Evolutionary conservation across 1,140 invertebrate genomes (phyloP).

Genomic region (Drosophila ogumai): DNA sequence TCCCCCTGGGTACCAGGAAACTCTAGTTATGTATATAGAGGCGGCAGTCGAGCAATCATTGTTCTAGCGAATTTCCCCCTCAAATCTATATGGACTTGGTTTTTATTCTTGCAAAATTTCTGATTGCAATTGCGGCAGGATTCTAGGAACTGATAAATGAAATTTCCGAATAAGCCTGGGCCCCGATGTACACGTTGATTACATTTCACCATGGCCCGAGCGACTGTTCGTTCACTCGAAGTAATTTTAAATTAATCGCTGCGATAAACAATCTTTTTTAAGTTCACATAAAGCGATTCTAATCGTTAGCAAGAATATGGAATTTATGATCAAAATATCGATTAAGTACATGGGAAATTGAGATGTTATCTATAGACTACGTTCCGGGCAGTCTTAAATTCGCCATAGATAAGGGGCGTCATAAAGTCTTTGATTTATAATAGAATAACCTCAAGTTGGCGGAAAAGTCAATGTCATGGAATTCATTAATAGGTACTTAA

Average conservation of each 20-base stretch:
- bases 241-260: slow-evolving; percentile 25
- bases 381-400: not conserved
- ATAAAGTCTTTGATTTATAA: not conserved
- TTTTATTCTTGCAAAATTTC: slow-evolving; percentile 30
- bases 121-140: slow-evolving; percentile 21
- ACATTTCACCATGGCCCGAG: slow-evolving; percentile 1
- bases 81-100: slow-evolving; percentile 21
- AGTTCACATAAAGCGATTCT: slow-evolving; percentile 10
- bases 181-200: slow-evolving; percentile 18
- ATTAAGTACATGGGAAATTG: not conserved
- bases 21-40: slow-evolving; percentile 5
- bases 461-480: not conserved
- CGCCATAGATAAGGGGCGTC: not conserved
- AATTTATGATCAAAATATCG: slow-evolving; percentile 25
- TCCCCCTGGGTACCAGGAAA: not conserved
- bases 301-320: slow-evolving; percentile 26
- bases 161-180: slow-evolving; percentile 20
- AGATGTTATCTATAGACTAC: not conserved
- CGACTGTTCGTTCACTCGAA: not conserved
- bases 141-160: slow-evolving; percentile 40
- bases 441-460: not conserved
- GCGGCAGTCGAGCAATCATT: slow-evolving; percentile 4
- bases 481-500: not conserved
- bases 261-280: slow-evolving; percentile 32
- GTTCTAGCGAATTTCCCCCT: slow-evolving; percentile 28